phyloP scores from a whole-genome alignment of 1,140 invertebrate genomes.

The Chymomyza costata region DNA sequence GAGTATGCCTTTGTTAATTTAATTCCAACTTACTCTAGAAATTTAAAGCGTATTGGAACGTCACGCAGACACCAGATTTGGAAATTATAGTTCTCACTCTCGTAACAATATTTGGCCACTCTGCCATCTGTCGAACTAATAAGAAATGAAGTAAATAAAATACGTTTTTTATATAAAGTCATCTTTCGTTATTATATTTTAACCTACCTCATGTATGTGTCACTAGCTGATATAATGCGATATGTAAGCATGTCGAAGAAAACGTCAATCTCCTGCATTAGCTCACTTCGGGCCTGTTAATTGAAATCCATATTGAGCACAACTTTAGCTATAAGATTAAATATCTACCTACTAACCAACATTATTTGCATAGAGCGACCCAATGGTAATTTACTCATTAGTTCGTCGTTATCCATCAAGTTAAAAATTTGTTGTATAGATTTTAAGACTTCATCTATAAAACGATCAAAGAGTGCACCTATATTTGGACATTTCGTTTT shows the following conservation, averaged over 20 bases:
- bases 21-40: constrained; percentile 44
- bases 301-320: background rate
- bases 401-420: constrained; percentile 15
- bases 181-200: background rate
- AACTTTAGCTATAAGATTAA: background rate
- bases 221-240: constrained; percentile 40
- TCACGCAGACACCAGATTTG: constrained; percentile 58
- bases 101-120: constrained; percentile 40
- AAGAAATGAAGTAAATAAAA: background rate
- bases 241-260: constrained; percentile 54
- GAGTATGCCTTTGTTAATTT: too few relatives aligned
- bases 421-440: constrained; percentile 24
- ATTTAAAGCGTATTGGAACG: constrained; percentile 45
- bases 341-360: constrained; percentile 6
- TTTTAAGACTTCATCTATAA: constrained; percentile 17
- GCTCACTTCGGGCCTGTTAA: constrained; percentile 29
- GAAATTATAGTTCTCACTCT: constrained; percentile 28
- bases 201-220: constrained; percentile 52
- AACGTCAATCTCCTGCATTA: constrained; percentile 26
- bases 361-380: constrained; percentile 19
- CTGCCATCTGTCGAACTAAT: constrained; percentile 27
- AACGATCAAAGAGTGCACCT: constrained; percentile 28
- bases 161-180: background rate
- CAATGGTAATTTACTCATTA: constrained; percentile 2
- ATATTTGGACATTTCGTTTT: constrained; percentile 27